Evolutionary conservation across 2,888 invertebrate species (phyloP).

Genomic region (Oscheius sp.): DNA sequence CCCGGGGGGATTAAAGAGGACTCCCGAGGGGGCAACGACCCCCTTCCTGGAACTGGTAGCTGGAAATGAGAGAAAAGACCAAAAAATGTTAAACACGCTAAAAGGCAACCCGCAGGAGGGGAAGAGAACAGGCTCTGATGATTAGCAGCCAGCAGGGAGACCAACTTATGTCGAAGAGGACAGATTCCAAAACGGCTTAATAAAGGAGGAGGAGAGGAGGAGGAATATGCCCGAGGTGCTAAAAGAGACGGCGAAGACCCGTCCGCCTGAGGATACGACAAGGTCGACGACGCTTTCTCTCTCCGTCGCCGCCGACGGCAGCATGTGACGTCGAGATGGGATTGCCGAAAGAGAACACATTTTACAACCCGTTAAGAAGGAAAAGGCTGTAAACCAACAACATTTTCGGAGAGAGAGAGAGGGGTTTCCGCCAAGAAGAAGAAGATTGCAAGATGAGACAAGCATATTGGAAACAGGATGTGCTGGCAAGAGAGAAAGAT

Average conservation of each 20-base stretch:
- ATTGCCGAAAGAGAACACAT: no score
- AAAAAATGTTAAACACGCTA: constrained; percentile 20
- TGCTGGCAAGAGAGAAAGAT: no score
- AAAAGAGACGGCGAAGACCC: background rate
- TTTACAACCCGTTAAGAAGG: no score
- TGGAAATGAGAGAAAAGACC: background rate
- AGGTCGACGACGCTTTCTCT: background rate
- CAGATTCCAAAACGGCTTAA: no score
- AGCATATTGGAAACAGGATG: no score
- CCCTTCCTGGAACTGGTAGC: background rate
- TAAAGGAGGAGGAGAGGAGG: background rate
- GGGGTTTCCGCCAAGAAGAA: no score
- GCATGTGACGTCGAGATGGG: no score
- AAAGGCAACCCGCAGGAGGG: background rate
- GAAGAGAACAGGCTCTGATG: constrained; percentile 7
- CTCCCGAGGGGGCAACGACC: background rate
- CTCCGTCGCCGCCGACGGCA: no score
- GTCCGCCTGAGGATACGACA: background rate
- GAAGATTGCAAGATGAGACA: no score
- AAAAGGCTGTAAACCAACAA: no score
- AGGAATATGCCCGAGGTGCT: background rate
- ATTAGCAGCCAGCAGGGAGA: background rate
- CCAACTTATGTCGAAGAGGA: background rate
- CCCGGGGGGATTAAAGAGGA: background rate
- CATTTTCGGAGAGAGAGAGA: no score